Conservation (phyloP, 2,797 vertebrate genomes). For the Lepidocolaptes lacrymiger region DNA sequence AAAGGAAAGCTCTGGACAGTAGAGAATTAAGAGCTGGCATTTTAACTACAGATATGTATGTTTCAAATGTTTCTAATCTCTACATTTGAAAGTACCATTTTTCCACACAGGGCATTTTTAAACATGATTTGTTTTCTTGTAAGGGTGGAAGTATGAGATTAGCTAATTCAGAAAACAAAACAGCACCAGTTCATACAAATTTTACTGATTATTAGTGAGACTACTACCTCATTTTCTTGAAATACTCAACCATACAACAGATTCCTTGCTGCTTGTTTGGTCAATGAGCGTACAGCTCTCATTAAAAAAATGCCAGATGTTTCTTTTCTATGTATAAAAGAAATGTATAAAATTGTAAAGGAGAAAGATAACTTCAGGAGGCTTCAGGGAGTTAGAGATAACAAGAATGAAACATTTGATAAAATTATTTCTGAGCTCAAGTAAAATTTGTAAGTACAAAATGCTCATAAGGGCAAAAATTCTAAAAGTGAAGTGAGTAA, state of each 20-base stretch:
- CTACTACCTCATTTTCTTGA: background rate
- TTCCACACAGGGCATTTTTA: background rate
- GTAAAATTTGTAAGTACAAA: background rate
- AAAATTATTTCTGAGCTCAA: background rate
- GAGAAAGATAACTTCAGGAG: background rate
- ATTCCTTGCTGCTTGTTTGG: conserved; percentile 4
- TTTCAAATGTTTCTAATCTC: conserved; percentile 5
- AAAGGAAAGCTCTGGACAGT: conserved; percentile 14
- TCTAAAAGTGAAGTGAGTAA: background rate
- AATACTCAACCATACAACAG: conserved; percentile 7
- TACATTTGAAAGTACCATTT: background rate
- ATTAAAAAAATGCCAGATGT: conserved; percentile 34
- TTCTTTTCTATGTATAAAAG: conserved; percentile 14
- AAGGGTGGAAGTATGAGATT: background rate
- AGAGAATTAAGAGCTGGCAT: background rate
- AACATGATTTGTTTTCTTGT: background rate
- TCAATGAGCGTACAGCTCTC: background rate
- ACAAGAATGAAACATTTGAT: background rate
- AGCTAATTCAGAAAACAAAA: conserved; percentile 1
- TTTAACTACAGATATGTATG: background rate
- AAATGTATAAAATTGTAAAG: conserved; percentile 20
- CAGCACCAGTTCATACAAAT: background rate
- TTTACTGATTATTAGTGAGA: background rate
- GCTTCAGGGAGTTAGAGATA: background rate
- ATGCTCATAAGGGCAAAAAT: background rate